Evolutionary conservation across 2,888 invertebrate species (phyloP).

Genomic region (Bembecia ichneumoniformis): DNA sequence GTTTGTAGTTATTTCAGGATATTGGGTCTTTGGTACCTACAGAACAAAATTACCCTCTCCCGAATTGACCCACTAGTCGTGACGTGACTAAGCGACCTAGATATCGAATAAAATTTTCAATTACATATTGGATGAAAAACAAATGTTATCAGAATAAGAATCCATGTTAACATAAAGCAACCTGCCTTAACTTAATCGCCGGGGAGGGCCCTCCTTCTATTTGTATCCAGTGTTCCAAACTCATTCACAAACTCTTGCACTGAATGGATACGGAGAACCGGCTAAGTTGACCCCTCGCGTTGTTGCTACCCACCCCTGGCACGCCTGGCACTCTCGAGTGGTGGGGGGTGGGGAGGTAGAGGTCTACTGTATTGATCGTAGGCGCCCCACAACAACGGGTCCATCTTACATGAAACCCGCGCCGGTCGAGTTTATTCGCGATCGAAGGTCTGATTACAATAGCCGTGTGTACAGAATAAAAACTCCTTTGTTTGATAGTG

Average conservation of each 20-base stretch:
- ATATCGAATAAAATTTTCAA: no score
- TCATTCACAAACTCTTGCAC: slow-evolving; percentile 10
- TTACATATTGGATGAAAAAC: no score
- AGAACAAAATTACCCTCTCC: no score
- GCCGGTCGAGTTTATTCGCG: no score
- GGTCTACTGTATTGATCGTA: slow-evolving; percentile 11
- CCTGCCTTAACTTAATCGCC: background rate
- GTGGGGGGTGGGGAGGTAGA: slow-evolving; percentile 4
- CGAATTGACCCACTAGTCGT: no score
- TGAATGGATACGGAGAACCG: slow-evolving; percentile 18
- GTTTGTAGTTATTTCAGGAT: no score
- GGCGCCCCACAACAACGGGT: background rate
- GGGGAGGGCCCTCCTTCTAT: background rate
- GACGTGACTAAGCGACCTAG: no score
- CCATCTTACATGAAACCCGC: no score
- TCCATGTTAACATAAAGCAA: background rate
- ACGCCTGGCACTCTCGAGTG: background rate
- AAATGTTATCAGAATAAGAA: background rate
- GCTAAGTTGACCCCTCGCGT: slow-evolving; percentile 8
- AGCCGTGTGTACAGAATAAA: no score
- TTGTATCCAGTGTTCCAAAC: background rate
- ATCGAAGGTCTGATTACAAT: no score
- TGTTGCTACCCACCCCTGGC: slow-evolving; percentile 5
- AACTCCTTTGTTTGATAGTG: no score
- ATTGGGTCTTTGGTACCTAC: no score